A percentile compares a stretch with the other conserved stretches of the same genome.
phyloP scores from a whole-genome alignment of 2,797 vertebrate species.

The Tauraco hartlaubi region DNA sequence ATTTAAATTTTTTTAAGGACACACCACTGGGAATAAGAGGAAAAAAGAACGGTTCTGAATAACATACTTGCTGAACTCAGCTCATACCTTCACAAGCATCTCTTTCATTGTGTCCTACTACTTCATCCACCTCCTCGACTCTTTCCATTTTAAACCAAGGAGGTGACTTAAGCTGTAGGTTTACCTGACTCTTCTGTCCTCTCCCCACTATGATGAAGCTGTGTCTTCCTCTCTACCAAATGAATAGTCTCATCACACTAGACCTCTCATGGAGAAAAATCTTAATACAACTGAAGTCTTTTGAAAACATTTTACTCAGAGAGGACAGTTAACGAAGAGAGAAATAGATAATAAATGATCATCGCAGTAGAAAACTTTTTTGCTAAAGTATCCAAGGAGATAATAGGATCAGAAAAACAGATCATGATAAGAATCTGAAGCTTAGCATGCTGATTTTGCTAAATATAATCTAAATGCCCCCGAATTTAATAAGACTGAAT shows the following conservation, averaged over 20 bases:
- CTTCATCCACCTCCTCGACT: neutral
- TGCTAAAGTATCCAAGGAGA: neutral
- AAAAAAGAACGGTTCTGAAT: neutral
- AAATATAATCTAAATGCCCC: neutral
- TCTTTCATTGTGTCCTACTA: neutral
- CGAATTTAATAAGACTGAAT: neutral
- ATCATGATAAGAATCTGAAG: neutral
- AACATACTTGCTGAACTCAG: neutral
- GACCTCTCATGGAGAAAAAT: neutral
- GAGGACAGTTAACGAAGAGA: neutral
- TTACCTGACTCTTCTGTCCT: neutral
- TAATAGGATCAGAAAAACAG: neutral
- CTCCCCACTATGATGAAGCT: neutral
- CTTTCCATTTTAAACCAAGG: neutral
- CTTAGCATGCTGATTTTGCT: neutral
- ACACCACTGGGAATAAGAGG: neutral
- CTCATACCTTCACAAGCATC: neutral
- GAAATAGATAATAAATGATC: neutral
- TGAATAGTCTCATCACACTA: rapidly evolving
- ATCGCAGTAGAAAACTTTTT: neutral
- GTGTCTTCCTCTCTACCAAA: neutral
- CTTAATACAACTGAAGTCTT: neutral
- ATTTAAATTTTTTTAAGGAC: neutral
- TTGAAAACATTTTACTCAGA: neutral
- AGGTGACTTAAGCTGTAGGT: neutral